Conservation (phyloP, 2,113 vertebrate genomes). For the Arizona elegans region DNA sequence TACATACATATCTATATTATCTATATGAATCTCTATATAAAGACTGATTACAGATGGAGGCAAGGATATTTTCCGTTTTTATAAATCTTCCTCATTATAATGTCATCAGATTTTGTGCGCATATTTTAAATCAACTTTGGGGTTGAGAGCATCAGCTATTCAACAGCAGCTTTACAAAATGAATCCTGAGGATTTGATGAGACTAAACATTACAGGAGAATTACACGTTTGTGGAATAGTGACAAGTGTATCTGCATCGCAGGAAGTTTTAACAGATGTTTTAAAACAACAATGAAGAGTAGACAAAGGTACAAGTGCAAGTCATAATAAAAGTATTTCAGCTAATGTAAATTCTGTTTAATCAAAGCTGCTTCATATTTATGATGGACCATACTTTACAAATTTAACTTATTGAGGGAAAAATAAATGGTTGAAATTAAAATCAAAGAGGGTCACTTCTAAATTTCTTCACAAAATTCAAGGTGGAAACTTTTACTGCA, state of each 20-base stretch:
- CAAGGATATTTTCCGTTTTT: conserved; percentile 39
- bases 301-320: conserved; percentile 44
- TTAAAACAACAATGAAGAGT: conserved; percentile 37
- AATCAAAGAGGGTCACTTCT: conserved; percentile 38
- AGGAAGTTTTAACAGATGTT: conserved; percentile 42
- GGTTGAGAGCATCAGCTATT: conserved; percentile 36
- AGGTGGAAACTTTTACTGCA: conserved; percentile 42
- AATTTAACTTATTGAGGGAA: conserved; percentile 28
- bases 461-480: conserved; percentile 7
- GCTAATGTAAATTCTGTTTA: conserved; percentile 61
- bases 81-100: conserved; percentile 10
- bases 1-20: conserved; percentile 26
- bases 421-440: conserved; percentile 43
- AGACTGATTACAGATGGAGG: conserved; percentile 47
- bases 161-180: conserved; percentile 48
- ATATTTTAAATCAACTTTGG: conserved; percentile 21
- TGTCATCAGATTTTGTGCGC: conserved; percentile 34
- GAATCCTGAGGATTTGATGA: conserved; percentile 62
- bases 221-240: conserved; percentile 41
- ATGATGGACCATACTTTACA: conserved; percentile 45
- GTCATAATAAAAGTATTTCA: conserved; percentile 67
- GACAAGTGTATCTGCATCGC: conserved; percentile 43
- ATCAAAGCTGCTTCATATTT: conserved; percentile 60
- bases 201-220: conserved; percentile 45
- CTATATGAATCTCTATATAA: conserved; percentile 47